phyloP scores from a whole-genome alignment of 1,140 invertebrate genomes.

The Sycophaga agraensis region DNA sequence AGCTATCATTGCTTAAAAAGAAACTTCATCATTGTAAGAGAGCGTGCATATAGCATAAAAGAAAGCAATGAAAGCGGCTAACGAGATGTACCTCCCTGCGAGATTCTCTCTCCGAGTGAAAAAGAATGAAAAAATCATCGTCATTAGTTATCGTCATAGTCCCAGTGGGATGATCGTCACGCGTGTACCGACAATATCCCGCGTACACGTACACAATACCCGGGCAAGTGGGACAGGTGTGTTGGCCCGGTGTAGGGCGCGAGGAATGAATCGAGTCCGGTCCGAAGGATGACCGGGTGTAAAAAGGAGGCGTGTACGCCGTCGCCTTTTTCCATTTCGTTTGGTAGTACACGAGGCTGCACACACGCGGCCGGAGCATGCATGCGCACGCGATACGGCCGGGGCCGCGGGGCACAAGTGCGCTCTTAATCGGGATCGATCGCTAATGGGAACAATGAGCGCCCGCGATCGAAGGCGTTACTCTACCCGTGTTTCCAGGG shows the following conservation, averaged over 20 bases:
- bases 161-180: neutral
- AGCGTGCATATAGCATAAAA: too few species aligned
- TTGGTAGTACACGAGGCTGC: neutral
- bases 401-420: too few species aligned
- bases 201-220: too few species aligned
- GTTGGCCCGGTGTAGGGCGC: too few species aligned
- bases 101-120: too few species aligned
- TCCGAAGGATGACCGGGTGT: slow-evolving; percentile 9
- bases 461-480: slow-evolving; percentile 12
- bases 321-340: neutral
- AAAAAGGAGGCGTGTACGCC: neutral
- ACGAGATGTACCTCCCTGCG: too few species aligned
- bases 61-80: too few species aligned
- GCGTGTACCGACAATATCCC: too few species aligned
- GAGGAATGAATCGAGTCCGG: too few species aligned
- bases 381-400: too few species aligned
- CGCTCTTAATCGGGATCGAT: slow-evolving; percentile 14
- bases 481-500: slow-evolving; percentile 18
- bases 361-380: neutral
- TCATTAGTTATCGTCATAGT: slow-evolving; percentile 2
- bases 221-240: neutral
- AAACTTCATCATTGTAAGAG: too few species aligned
- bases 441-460: slow-evolving; percentile 21
- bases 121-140: slow-evolving; percentile 14
- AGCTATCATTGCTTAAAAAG: too few species aligned